Base-by-base conservation (phyloP, 2,888 invertebrate species). In the Pterostichus niger region DNA sequence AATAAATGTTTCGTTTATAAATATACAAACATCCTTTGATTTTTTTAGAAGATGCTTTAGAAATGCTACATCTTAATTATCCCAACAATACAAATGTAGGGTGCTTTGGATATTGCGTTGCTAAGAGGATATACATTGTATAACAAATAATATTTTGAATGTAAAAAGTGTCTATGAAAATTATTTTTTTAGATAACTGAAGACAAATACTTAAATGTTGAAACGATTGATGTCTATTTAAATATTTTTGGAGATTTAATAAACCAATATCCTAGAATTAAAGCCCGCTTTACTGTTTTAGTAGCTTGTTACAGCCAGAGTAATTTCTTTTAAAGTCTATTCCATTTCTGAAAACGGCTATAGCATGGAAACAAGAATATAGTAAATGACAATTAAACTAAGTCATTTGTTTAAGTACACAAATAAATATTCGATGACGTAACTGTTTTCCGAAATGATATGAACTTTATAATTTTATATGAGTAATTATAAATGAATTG, bases 21-120 rank as follows among this genome's bases (percentile, higher is more conserved):
- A 3, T 6, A 35, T 3, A 35, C 4, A 5, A 5, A 35, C 35
- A 35, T 6, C 35, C 6, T 35, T 35, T 6, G 5, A 17, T 9
- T 59, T 24, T 24, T 31, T 59, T 59, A 59, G 59, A 59, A 24
- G 59, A 59, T 24, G 17, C 17, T 24, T 9, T 2, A 11, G 11
- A 24, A 10, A 11, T 59, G 3, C 4, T 11, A 11, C 17, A 9
- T 59, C 59, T 59, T 40, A 59, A 17, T 1, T 24, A 9, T 59
- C 17, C 24, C 11, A 10, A 31, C 40, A 6, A 24, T 11, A 7
- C 31, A 11, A 24, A 59, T 31, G 24, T 11, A 31, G n/a, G n/a
- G 4, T 64, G 64, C n/a, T 64, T 64, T 35, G 64, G 13, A 13
- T 64, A 64, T 35, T 64, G 64, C n/a, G n/a, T 64, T 13, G 33